These are phyloP conservation scores for Burhinus bistriatus DNA, from an alignment of 2,113 vertebrate species.

Conservation along the genomic window DNA sequence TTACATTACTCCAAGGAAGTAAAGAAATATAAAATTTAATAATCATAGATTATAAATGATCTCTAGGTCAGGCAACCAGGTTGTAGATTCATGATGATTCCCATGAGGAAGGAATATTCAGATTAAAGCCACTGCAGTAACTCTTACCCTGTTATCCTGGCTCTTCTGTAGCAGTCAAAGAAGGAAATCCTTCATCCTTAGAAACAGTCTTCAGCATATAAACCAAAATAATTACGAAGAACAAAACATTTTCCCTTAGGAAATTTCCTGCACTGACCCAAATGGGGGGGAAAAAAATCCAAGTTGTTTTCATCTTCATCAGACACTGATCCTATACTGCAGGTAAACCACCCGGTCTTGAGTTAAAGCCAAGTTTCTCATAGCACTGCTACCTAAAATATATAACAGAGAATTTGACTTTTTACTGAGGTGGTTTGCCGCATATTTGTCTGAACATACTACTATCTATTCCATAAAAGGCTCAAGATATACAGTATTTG, in stretches of 20 bases:
- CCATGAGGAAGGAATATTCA: background rate
- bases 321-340: background rate
- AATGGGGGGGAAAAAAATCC: background rate
- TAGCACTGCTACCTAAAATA: background rate
- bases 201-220: background rate
- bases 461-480: background rate
- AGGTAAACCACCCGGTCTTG: background rate
- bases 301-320: background rate
- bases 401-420: background rate
- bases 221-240: background rate
- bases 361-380: background rate
- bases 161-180: background rate
- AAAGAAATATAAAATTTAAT: background rate
- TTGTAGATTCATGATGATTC: background rate
- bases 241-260: background rate
- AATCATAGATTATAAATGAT: background rate
- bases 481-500: background rate
- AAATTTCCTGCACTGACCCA: background rate
- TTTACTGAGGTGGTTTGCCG: background rate
- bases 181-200: background rate
- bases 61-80: background rate
- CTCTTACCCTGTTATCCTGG: background rate
- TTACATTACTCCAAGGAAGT: background rate
- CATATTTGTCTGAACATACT: background rate
- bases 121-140: background rate